Conservation (phyloP, 2,113 vertebrate species). For the Corvus hawaiiensis region DNA sequence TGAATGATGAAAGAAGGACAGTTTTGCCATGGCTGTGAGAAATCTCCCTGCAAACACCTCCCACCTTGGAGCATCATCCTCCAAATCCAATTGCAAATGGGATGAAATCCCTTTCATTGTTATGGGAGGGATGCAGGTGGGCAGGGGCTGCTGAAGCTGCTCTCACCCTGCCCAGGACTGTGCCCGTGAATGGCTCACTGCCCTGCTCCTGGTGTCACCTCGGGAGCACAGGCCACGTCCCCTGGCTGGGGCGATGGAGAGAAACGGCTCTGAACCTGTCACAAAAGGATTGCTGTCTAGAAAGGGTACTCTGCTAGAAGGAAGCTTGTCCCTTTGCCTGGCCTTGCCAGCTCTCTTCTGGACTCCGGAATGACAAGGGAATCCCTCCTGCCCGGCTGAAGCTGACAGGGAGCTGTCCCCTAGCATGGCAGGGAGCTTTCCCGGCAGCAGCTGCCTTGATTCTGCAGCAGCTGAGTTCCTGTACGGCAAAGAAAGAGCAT, state of each 20-base stretch:
- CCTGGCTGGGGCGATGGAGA: accelerated
- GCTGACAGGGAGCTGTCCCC: neutral
- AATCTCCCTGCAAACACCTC: neutral
- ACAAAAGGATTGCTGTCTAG: neutral
- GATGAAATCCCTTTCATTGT: neutral
- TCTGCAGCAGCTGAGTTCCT: neutral
- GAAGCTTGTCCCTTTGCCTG: neutral
- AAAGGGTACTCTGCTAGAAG: neutral
- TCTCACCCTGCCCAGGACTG: neutral
- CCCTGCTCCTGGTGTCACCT: accelerated
- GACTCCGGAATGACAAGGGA: accelerated
- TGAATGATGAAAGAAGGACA: neutral
- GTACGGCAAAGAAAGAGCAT: neutral
- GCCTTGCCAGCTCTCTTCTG: neutral
- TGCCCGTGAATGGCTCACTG: accelerated
- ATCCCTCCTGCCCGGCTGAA: neutral
- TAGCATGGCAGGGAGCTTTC: neutral
- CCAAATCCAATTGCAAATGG: neutral
- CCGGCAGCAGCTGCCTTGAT: neutral
- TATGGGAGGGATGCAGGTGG: neutral
- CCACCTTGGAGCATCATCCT: neutral
- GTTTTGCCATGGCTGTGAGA: neutral
- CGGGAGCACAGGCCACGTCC: neutral
- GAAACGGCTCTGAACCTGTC: neutral
- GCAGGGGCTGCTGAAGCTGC: neutral